A percentile compares a stretch with the other conserved stretches of the same genome.
phyloP scores from a whole-genome alignment of 2,113 vertebrate genomes.

The Riparia riparia region DNA sequence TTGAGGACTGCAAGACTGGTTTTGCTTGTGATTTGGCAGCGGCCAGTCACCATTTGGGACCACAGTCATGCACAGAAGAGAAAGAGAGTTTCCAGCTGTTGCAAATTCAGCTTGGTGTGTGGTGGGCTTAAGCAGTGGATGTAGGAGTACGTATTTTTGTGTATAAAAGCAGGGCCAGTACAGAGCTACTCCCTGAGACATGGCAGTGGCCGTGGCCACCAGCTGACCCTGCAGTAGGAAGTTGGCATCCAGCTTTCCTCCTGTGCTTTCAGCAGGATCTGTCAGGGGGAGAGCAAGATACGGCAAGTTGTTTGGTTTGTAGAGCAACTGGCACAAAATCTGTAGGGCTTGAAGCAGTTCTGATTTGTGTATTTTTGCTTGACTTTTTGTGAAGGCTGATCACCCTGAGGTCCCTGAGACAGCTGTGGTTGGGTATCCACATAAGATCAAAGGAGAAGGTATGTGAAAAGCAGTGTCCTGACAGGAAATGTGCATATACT shows the following conservation, averaged over 20 bases:
- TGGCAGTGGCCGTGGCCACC: neutral
- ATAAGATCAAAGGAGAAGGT: slow-evolving; percentile 94
- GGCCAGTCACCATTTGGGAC: neutral
- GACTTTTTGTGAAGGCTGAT: slow-evolving; percentile 78
- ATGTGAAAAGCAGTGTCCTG: slow-evolving; percentile 8
- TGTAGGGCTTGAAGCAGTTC: neutral
- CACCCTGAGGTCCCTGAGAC: slow-evolving; percentile 90
- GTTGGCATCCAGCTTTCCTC: neutral
- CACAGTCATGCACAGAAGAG: neutral
- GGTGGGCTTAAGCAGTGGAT: neutral
- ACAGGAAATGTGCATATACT: neutral
- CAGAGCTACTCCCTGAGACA: neutral
- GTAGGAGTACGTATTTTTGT: neutral
- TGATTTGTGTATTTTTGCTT: neutral
- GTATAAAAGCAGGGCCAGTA: neutral
- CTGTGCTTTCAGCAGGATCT: neutral
- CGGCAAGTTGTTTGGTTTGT: neutral
- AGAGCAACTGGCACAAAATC: neutral
- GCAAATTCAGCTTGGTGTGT: neutral
- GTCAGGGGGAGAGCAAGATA: neutral
- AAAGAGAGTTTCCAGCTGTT: neutral
- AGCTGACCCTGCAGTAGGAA: neutral
- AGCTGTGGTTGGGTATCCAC: slow-evolving; percentile 88
- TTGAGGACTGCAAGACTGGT: neutral
- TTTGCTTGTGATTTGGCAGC: neutral